Evolutionary conservation across 1,140 invertebrate species (phyloP).

Genomic region (Pygmarrhopalites habei): DNA sequence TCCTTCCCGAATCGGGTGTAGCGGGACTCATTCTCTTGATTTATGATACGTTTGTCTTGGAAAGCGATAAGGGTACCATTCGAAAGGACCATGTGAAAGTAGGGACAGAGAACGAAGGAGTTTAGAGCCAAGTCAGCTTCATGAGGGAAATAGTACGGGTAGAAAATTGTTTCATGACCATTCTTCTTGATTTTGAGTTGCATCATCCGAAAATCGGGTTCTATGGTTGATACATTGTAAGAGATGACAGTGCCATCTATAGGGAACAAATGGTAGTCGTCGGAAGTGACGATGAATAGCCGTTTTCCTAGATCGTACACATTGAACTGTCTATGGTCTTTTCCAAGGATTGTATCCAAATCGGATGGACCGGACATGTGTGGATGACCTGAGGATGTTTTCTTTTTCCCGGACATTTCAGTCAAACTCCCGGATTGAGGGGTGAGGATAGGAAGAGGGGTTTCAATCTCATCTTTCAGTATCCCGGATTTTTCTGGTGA

Average conservation of each 20-base stretch:
- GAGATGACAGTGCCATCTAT: conserved; percentile 23
- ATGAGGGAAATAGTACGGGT: conserved; percentile 29
- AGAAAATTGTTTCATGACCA: conserved; percentile 23
- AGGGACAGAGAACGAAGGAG: conserved; percentile 22
- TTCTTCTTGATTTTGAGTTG: conserved; percentile 21
- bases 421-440: not conserved
- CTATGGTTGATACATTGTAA: conserved; percentile 27
- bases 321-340: conserved; percentile 9
- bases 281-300: conserved; percentile 7
- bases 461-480: not conserved
- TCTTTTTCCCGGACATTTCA: not conserved
- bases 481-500: not conserved
- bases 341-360: not conserved
- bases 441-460: not conserved
- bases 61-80: conserved; percentile 28
- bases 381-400: not conserved
- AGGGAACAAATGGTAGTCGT: conserved; percentile 23
- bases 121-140: conserved; percentile 8
- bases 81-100: conserved; percentile 22
- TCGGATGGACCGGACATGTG: not conserved
- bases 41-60: too few species aligned
- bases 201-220: conserved; percentile 28
- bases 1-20: too few species aligned
- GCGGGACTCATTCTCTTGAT: too few species aligned
- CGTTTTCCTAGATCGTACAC: conserved; percentile 29